A percentile compares a stretch with the other conserved stretches of the same genome.
phyloP scores from a whole-genome alignment of 2,113 vertebrate species.

The Mus spicilegus region DNA sequence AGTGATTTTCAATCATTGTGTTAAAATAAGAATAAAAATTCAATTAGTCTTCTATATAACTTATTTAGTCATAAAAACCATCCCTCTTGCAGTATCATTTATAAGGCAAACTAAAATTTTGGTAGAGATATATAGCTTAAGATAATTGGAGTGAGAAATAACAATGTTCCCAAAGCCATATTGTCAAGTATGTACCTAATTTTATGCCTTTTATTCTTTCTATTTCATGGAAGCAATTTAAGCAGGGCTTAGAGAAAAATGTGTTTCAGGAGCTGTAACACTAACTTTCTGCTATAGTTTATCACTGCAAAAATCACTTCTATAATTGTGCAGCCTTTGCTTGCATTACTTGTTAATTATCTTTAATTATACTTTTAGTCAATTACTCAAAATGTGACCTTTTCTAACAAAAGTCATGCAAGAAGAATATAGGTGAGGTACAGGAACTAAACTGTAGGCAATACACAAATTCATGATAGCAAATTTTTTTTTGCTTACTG shows the following conservation, averaged over 20 bases:
- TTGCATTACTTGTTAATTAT: constrained; percentile 81
- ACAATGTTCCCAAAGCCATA: not conserved
- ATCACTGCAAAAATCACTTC: constrained; percentile 77
- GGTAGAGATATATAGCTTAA: not conserved
- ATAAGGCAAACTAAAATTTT: constrained; percentile 38
- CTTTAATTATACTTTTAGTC: constrained; percentile 83
- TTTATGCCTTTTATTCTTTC: constrained; percentile 12
- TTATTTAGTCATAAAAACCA: not conserved
- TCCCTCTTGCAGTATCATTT: not conserved
- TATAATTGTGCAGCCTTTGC: constrained; percentile 75
- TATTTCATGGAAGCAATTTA: constrained; percentile 60
- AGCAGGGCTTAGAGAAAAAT: constrained; percentile 39
- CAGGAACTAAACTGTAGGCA: constrained; percentile 59
- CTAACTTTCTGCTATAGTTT: constrained; percentile 71
- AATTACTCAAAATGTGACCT: constrained; percentile 84
- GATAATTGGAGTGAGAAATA: constrained; percentile 41
- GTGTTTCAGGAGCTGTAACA: constrained; percentile 51
- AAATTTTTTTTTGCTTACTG: constrained; percentile 63
- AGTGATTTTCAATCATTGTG: not conserved
- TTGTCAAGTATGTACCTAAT: constrained; percentile 48
- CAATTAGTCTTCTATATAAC: not conserved
- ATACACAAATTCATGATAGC: constrained; percentile 61
- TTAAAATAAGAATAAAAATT: not conserved
- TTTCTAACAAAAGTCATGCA: constrained; percentile 82
- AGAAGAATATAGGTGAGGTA: constrained; percentile 68